Conservation (phyloP, 1,140 invertebrate species). For the Aphelenchoides besseyi region DNA sequence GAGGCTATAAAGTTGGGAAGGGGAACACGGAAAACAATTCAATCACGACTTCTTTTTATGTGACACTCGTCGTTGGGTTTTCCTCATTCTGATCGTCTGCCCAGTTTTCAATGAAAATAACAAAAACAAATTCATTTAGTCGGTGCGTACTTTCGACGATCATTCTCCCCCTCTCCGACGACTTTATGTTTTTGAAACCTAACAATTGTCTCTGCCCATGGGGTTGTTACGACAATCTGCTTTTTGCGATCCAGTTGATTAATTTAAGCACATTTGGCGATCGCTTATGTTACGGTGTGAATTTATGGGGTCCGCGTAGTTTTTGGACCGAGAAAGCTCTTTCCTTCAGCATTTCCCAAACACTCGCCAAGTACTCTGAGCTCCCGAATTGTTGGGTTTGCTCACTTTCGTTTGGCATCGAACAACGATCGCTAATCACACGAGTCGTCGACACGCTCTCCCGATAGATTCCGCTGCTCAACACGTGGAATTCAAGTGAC, state of each 20-base stretch:
- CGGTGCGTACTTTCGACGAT: background rate
- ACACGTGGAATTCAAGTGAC: constrained; percentile 3
- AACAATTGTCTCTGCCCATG: background rate
- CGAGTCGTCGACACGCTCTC: background rate
- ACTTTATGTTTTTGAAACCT: background rate
- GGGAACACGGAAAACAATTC: no score
- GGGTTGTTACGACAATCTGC: background rate
- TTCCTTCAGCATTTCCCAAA: no score
- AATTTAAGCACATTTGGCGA: no score
- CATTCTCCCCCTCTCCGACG: background rate
- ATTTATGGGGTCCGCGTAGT: background rate
- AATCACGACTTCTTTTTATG: no score
- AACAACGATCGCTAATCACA: no score
- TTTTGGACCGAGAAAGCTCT: background rate
- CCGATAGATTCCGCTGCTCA: background rate
- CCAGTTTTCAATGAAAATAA: background rate
- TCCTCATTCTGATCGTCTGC: no score
- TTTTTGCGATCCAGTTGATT: background rate
- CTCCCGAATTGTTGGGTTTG: no score
- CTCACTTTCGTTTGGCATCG: no score
- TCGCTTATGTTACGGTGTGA: background rate
- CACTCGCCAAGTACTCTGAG: no score
- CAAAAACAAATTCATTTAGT: background rate
- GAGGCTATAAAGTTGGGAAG: no score
- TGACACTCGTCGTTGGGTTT: no score